Base-by-base conservation (phyloP, 1,140 invertebrate species). In the Cyrtorhinus lividipennis region DNA sequence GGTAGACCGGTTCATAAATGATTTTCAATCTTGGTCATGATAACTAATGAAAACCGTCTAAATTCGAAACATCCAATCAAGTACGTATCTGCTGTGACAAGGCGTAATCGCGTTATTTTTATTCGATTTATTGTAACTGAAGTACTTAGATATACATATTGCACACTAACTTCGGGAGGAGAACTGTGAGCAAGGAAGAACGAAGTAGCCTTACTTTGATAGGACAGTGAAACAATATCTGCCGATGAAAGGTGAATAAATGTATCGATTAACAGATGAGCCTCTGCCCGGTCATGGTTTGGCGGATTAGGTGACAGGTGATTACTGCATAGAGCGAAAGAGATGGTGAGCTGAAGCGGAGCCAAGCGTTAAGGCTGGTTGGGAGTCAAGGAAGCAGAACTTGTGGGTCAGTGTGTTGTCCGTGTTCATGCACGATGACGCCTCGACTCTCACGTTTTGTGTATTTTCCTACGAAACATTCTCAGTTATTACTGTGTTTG, bases 391-490 rank as follows among this genome's bases (percentile, higher is more conserved):
- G 58, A 30, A 59, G 58, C 58, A 59, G 58, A 59, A 59, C 58
- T 59, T 59, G 58, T 59, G 58, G 58, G 58, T 59, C 58, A 59
- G 58, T 59, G 58, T 59, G 58, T 59, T 59, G 25, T 59, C 58
- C 27, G 58, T 59, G 58, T 23, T 59, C 58, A 59, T 30, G 27
- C 58, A 59, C 58, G 58, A 30, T 59, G 58, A 59, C 58, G 58
- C 58, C 24, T 24, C n/a, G 48, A 20, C 48, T 53, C 48, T 53
- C 48, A 53, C 48, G 48, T 53, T 53, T n/a, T 38, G 30, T 38
- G 30, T 15, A n/a, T n/a, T n/a, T n/a, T n/a, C n/a, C n/a, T n/a
- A n/a, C n/a, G n/a, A n/a, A n/a, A n/a, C 15, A 38, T 38, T 15
- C 30, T 15, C 30, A 15, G 30, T 38, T 5, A 38, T 38, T 15